These are phyloP conservation scores for Ceratotherium simum DNA, from an alignment of 2,113 vertebrate genomes.

Conservation along the genomic window DNA sequence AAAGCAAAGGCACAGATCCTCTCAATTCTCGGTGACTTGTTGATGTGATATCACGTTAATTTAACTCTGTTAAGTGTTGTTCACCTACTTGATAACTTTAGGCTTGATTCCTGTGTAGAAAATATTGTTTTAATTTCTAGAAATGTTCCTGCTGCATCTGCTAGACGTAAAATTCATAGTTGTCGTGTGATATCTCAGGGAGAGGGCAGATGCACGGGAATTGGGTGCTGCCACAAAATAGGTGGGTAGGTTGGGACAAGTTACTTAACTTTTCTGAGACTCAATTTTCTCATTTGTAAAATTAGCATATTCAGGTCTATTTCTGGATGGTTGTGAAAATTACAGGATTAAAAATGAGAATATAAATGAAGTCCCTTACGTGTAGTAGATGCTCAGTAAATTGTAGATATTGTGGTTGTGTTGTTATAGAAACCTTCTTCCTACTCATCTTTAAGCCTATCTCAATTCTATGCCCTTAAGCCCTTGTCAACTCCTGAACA, in stretches of 20 bases:
- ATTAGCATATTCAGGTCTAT: background rate
- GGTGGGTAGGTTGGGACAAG: background rate
- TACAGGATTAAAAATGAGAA: background rate
- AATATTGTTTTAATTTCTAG: background rate
- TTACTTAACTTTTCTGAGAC: background rate
- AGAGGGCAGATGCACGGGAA: background rate
- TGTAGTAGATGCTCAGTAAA: background rate
- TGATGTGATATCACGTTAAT: background rate
- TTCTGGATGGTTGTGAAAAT: background rate
- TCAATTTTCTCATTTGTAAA: background rate
- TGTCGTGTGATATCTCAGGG: background rate
- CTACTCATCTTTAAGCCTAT: background rate
- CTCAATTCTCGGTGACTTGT: background rate
- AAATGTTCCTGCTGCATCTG: background rate
- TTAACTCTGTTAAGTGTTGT: background rate
- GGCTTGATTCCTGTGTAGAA: background rate
- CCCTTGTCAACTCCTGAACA: background rate
- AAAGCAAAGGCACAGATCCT: background rate
- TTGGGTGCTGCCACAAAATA: background rate
- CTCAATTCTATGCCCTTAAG: background rate
- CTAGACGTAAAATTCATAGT: background rate
- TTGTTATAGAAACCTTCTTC: background rate
- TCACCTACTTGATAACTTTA: background rate
- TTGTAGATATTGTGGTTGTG: background rate
- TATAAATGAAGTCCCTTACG: background rate